Conservation (phyloP, 2,113 vertebrate species). For the Ochotona curzoniae region DNA sequence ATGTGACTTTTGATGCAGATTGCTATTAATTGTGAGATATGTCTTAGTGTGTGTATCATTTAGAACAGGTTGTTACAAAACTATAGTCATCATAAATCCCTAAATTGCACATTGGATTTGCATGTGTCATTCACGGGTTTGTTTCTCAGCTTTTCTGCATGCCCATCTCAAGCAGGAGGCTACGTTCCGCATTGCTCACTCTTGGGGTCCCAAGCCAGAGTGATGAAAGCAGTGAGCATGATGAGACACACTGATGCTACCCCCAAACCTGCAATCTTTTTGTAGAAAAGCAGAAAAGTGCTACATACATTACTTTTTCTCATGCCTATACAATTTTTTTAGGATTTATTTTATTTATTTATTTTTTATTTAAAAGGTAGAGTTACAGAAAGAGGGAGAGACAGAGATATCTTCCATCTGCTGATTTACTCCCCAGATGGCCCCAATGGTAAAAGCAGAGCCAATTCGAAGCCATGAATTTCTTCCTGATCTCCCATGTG, state of each 20-base stretch:
- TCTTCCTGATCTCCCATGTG: no score
- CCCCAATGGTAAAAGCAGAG: no score
- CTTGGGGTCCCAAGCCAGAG: neutral
- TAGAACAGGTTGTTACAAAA: neutral
- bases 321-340: neutral
- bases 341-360: no score
- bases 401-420: no score
- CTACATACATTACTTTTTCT: neutral
- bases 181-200: neutral
- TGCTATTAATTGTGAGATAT: neutral
- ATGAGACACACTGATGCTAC: neutral
- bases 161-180: neutral
- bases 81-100: neutral
- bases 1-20: neutral
- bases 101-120: neutral
- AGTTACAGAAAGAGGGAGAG: no score
- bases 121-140: neutral
- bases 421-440: no score
- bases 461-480: no score
- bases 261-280: neutral
- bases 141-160: neutral
- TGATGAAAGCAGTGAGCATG: neutral
- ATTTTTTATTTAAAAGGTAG: no score
- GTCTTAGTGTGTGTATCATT: neutral
- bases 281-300: no score